Conservation (phyloP, 2,888 invertebrate species). For the Leuctra nigra region DNA sequence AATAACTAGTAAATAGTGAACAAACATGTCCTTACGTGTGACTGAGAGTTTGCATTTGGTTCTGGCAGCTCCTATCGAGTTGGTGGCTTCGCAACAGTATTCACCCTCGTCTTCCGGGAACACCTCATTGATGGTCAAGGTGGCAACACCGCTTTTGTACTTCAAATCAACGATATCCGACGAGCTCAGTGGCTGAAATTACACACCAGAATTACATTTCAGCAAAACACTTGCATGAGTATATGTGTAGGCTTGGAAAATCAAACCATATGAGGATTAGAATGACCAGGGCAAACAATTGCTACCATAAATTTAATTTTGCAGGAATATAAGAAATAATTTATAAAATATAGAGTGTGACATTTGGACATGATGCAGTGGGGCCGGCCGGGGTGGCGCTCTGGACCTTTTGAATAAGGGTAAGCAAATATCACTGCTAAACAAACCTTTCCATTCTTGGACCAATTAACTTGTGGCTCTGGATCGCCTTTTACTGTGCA, state of each 20-base stretch:
- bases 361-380: too few species aligned
- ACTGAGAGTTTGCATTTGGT: conserved; percentile 79
- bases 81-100: conserved; percentile 85
- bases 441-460: conserved; percentile 69
- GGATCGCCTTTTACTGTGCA: conserved; percentile 88
- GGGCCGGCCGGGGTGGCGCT: too few species aligned
- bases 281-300: too few species aligned
- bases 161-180: conserved; percentile 85
- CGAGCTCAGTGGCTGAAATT: conserved; percentile 54
- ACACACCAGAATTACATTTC: conserved; percentile 34
- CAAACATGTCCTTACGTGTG: conserved; percentile 57
- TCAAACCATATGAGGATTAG: too few species aligned
- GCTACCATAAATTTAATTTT: too few species aligned
- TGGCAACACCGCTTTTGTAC: conserved; percentile 85
- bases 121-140: conserved; percentile 81
- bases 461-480: conserved; percentile 87
- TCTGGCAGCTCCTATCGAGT: conserved; percentile 79
- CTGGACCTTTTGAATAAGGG: too few species aligned
- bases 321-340: too few species aligned
- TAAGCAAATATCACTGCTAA: too few species aligned
- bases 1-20: too few species aligned
- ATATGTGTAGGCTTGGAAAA: too few species aligned
- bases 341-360: too few species aligned
- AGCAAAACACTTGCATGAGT: too few species aligned
- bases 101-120: conserved; percentile 93